Percentiles rank a stretch among this genome's conserved stretches.
These are phyloP conservation scores for Cercopithecus mona DNA, from an alignment of 2,113 vertebrate genomes.

Conservation along the genomic window DNA sequence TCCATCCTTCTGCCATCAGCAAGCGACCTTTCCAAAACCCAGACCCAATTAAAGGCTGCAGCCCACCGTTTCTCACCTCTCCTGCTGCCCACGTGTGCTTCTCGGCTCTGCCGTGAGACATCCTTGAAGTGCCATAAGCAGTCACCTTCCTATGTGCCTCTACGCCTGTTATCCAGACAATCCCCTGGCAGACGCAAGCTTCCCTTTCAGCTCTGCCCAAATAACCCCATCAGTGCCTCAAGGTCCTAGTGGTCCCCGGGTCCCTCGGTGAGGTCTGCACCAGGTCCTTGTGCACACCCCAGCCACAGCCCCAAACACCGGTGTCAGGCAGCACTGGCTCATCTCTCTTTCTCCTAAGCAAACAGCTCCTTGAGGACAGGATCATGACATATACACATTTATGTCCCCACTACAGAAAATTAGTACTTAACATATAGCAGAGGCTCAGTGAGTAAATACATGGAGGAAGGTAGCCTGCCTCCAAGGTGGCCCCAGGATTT, in stretches of 20 bases:
- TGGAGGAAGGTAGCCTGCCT: no score
- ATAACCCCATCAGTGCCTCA: neutral
- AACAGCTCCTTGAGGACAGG: neutral
- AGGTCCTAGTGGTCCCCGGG: neutral
- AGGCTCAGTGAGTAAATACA: no score
- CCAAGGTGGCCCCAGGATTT: neutral
- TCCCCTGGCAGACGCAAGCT: rapidly evolving
- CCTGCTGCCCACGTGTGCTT: rapidly evolving
- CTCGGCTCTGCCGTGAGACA: neutral
- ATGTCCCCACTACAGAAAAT: neutral
- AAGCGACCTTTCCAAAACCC: neutral
- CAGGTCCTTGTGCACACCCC: no score
- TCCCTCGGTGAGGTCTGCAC: neutral
- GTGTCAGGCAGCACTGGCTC: neutral
- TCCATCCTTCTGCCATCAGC: neutral
- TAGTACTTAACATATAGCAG: rapidly evolving
- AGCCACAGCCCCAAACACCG: rapidly evolving
- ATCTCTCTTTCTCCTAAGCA: neutral
- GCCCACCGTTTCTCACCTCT: rapidly evolving
- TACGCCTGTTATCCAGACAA: neutral
- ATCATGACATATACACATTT: rapidly evolving
- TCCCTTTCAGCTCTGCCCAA: neutral
- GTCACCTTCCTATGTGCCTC: neutral
- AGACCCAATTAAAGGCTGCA: no score
- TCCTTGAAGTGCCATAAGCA: neutral